Evolutionary conservation across 2,888 invertebrate genomes (phyloP).

Genomic region (Aspidiotus rigidus): DNA sequence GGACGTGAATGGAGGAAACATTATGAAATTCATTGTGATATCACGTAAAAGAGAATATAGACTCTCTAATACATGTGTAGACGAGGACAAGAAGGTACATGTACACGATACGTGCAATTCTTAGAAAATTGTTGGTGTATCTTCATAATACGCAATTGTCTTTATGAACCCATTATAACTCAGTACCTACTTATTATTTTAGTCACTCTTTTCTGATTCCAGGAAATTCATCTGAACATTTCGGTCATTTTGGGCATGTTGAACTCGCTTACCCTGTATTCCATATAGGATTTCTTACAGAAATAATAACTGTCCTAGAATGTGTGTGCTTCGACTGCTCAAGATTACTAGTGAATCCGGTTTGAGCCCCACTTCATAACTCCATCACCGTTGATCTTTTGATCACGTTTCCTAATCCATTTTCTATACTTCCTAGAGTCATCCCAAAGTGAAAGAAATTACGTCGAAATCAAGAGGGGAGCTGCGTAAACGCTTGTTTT

Average conservation of each 20-base stretch:
- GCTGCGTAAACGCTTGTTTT: constrained; percentile 83
- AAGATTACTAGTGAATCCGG: constrained; percentile 86
- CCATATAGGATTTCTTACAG: constrained; percentile 94
- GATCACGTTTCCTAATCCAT: constrained; percentile 1
- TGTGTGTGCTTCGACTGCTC: constrained; percentile 99
- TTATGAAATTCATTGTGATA: no score
- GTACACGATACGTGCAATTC: no score
- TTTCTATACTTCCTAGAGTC: constrained; percentile 55
- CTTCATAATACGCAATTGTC: no score
- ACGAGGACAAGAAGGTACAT: no score
- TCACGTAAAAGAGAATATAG: no score
- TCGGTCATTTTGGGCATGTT: constrained; percentile 98
- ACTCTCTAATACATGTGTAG: no score
- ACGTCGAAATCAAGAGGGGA: constrained; percentile 93
- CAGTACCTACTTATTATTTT: no score
- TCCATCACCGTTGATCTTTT: no score
- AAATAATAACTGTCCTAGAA: constrained; percentile 89
- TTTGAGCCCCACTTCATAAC: constrained; percentile 51
- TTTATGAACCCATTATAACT: no score
- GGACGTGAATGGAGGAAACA: no score
- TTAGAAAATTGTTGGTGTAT: no score
- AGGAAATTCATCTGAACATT: constrained; percentile 95
- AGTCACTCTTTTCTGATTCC: no score
- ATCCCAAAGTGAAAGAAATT: constrained; percentile 88
- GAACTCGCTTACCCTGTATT: constrained; percentile 97